Evolutionary conservation across 1,140 invertebrate species (phyloP), one percentile per base, ranked within the genome.

Genomic region (Reticulitermes speratus): DNA sequence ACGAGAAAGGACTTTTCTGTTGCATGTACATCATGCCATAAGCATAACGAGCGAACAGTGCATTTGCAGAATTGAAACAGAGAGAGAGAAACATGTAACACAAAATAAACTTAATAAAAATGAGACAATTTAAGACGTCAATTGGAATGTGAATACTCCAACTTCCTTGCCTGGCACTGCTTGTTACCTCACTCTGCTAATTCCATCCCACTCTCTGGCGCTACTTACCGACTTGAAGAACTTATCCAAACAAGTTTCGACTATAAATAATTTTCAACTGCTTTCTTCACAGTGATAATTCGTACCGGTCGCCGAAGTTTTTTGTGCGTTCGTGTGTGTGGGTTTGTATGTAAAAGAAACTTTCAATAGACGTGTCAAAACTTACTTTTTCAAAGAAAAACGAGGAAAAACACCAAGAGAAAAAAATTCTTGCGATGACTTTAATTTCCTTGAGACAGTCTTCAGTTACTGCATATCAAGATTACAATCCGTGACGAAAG

Each of bases 201-300:
- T 30, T 75, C 65, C n/a, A 16, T 25, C 65, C 9, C 65, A 25
- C 65, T 25, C 65, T 75, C n/a, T 30, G 5, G 25, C n/a, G 65
- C 65, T 75, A 75, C 65, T 75, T 75, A 75, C 65, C 9, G 25
- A 75, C 65, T 75, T 75, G 25, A 75, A 30, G 25, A 75, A 75
- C 14, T 75, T 75, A 75, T 2, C 65, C 25, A 75, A 75, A 75
- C 3, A n/a, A 65, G n/a, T 75, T 75, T 30, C 7, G 16, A 25
- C 65, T 75, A 75, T 75, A 75, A 75, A 75, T 75, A 30, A 75
- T 75, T 75, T 75, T 75, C 65, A 75, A 30, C 65, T 75, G 5
- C 65, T 75, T 30, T 75, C 65, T 75, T 25, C 14, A 30, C 65
- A 75, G 65, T 30, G 65, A 30, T 75, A 75, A 30, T 30, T n/a